Conservation (phyloP, 2,113 vertebrate species). For the Cheirogaleus medius region DNA sequence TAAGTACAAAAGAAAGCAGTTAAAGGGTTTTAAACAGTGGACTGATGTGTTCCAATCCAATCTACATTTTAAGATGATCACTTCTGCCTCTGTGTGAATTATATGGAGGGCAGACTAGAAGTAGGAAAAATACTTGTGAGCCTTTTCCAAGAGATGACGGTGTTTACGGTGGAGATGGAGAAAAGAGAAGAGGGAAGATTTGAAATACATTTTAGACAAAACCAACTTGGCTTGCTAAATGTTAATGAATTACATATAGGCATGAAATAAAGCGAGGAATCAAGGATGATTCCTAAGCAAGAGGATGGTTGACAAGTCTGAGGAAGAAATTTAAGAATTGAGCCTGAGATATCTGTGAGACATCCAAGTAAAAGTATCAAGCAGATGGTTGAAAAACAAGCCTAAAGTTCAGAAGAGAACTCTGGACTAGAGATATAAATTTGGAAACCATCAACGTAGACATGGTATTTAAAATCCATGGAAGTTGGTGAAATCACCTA, state of each 20-base stretch:
- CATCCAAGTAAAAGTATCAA: neutral
- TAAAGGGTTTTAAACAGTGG: conserved; percentile 1
- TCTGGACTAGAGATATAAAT: neutral
- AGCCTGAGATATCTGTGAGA: neutral
- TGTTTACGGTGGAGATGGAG: neutral
- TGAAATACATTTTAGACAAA: conserved; percentile 9
- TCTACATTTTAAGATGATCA: conserved; percentile 1
- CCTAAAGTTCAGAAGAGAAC: conserved; percentile 6
- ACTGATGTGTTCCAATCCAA: neutral
- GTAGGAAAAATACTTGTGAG: neutral
- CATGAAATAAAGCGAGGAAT: neutral
- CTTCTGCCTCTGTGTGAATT: neutral
- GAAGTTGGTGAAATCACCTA: neutral
- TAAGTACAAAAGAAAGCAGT: neutral
- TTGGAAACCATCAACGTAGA: conserved; percentile 1
- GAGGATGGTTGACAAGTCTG: neutral
- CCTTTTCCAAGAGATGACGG: neutral
- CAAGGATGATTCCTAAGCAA: neutral
- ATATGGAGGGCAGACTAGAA: neutral
- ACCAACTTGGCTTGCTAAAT: neutral
- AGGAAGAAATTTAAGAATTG: neutral
- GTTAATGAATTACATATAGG: neutral
- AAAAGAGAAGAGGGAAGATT: neutral
- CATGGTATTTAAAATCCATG: conserved; percentile 6
- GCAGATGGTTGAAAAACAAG: neutral